phyloP scores from a whole-genome alignment of 2,113 vertebrate species.

The Sylvia atricapilla region DNA sequence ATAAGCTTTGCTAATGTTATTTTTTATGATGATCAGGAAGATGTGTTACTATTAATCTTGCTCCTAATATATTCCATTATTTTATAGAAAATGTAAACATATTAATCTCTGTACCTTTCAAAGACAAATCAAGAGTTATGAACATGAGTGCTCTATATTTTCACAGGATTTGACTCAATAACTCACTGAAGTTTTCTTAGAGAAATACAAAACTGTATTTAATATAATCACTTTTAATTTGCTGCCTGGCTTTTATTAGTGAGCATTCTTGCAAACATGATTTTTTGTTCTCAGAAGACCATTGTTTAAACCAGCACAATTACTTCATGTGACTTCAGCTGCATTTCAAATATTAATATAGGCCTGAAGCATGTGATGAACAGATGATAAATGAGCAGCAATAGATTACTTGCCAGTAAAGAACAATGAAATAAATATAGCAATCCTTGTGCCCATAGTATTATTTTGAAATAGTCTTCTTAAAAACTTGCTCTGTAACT shows the following conservation, averaged over 20 bases:
- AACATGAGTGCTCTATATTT: neutral
- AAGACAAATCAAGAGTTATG: neutral
- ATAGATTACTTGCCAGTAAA: neutral
- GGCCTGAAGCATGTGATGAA: neutral
- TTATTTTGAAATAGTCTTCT: neutral
- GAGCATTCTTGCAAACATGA: neutral
- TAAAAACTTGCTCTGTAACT: neutral
- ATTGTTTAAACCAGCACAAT: conserved; percentile 8
- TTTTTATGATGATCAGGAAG: neutral
- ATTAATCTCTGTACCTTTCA: neutral
- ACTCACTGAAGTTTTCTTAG: neutral
- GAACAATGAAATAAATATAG: neutral
- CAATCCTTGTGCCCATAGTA: neutral
- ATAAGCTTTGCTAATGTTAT: neutral
- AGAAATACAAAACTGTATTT: neutral
- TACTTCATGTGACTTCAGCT: conserved; percentile 1
- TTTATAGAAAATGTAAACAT: neutral
- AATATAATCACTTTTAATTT: neutral
- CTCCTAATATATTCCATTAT: neutral
- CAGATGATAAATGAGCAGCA: neutral
- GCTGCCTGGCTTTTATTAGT: neutral
- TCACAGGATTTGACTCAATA: neutral
- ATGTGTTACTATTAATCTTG: neutral
- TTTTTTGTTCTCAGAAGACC: neutral
- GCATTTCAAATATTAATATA: neutral